A percentile compares a stretch with the other conserved stretches of the same genome.
Conservation (phyloP, 2,113 vertebrate species). For the Pholis gunnellus region DNA sequence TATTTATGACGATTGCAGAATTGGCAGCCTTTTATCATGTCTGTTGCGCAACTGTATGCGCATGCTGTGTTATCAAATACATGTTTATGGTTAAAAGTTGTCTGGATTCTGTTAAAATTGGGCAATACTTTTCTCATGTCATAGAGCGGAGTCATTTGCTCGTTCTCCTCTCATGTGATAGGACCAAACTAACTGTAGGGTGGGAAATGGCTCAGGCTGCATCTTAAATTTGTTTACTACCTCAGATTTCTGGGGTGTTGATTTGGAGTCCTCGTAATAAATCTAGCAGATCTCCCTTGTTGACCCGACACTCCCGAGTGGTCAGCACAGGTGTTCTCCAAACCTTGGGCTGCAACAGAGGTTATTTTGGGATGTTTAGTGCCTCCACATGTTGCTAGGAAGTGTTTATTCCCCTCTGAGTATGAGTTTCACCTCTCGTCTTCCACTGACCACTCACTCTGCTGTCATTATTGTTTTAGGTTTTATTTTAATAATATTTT, state of each 20-base stretch:
- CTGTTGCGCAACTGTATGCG: constrained; percentile 1
- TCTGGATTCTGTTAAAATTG: constrained; percentile 16
- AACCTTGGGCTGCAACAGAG: constrained; percentile 43
- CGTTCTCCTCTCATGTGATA: constrained; percentile 10
- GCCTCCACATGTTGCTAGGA: constrained; percentile 68
- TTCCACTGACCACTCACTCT: constrained; percentile 44
- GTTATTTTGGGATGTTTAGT: constrained; percentile 81
- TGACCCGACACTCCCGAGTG: constrained; percentile 31
- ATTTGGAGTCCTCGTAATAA: constrained; percentile 33
- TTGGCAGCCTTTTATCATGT: constrained; percentile 31
- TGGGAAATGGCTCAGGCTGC: constrained; percentile 2
- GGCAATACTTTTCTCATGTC: constrained; percentile 8
- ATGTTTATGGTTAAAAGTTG: constrained; percentile 7
- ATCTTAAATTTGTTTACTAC: constrained; percentile 10
- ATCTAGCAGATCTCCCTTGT: constrained; percentile 20
- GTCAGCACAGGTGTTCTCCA: constrained; percentile 69
- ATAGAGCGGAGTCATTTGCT: background rate
- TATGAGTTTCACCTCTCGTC: constrained; percentile 48
- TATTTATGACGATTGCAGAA: constrained; percentile 46
- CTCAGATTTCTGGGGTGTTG: constrained; percentile 16
- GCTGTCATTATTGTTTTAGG: constrained; percentile 6
- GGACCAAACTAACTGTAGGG: constrained; percentile 12
- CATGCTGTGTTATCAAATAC: constrained; percentile 12
- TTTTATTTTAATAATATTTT: constrained; percentile 10
- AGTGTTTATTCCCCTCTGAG: constrained; percentile 55